Evolutionary conservation across 1,140 invertebrate genomes (phyloP).

Genomic region (Penaeus indicus): DNA sequence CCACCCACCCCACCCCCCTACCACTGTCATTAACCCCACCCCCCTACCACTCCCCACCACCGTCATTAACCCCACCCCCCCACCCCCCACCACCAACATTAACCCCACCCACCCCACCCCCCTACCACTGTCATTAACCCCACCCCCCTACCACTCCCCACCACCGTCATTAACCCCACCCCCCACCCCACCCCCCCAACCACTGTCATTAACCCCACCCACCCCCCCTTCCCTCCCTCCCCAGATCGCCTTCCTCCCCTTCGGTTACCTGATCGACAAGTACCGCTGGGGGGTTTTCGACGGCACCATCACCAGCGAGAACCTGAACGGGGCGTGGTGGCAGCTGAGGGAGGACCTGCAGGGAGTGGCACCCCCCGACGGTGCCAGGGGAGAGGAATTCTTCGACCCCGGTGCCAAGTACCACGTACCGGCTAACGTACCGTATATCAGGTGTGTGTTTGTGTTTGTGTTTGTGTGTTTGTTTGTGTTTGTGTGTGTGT

Average conservation of each 20-base stretch:
- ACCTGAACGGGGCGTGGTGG: constrained; percentile 88
- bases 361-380: constrained; percentile 82
- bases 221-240: neutral
- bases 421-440: constrained; percentile 85
- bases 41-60: too few relatives aligned
- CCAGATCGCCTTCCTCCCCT: constrained; percentile 86
- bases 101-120: neutral
- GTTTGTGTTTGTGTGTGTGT: neutral
- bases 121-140: neutral
- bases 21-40: neutral
- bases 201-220: neutral
- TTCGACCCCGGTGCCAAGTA: constrained; percentile 90
- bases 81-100: too few relatives aligned
- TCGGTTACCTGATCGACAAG: constrained; percentile 87
- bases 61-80: too few relatives aligned
- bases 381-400: constrained; percentile 79
- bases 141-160: neutral
- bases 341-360: constrained; percentile 77
- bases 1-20: neutral
- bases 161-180: neutral
- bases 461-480: neutral
- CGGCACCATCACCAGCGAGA: constrained; percentile 77
- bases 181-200: too few relatives aligned
- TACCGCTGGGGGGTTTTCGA: constrained; percentile 92
- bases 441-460: constrained; percentile 81